Percentiles rank a stretch among this genome's conserved stretches.
These are phyloP conservation scores for Papilio polytes DNA, from an alignment of 1,140 invertebrate species.

Conservation along the genomic window DNA sequence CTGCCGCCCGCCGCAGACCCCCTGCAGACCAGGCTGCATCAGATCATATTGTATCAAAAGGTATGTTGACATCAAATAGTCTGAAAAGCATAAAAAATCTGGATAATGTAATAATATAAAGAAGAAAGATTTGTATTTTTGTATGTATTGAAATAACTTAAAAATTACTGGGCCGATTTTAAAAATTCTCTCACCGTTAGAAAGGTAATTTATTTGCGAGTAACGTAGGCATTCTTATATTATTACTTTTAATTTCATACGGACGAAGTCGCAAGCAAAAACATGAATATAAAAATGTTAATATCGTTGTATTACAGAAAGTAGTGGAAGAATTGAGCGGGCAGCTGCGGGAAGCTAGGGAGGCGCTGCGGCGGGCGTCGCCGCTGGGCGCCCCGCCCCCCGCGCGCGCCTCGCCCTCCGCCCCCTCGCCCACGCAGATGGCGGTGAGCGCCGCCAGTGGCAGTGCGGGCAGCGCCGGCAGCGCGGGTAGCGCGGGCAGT, in stretches of 20 bases:
- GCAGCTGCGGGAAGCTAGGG: slow-evolving; percentile 64
- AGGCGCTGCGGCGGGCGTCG: slow-evolving; percentile 58
- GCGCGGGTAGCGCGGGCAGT: not conserved
- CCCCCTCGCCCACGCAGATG: slow-evolving; percentile 42
- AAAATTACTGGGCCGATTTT: too few species aligned
- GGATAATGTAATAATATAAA: too few species aligned
- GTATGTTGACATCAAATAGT: slow-evolving; percentile 69
- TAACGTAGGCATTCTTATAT: too few species aligned
- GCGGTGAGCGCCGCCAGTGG: slow-evolving; percentile 39
- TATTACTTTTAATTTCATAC: too few species aligned
- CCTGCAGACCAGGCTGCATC: slow-evolving; percentile 90
- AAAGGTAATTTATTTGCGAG: too few species aligned
- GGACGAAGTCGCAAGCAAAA: too few species aligned
- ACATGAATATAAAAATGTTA: too few species aligned
- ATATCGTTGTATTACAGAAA: slow-evolving; percentile 56
- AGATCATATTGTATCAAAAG: slow-evolving; percentile 91
- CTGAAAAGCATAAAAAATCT: too few species aligned
- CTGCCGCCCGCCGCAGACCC: slow-evolving; percentile 91
- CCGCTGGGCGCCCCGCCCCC: slow-evolving; percentile 45
- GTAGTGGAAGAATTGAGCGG: slow-evolving; percentile 67
- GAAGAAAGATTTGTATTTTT: too few species aligned
- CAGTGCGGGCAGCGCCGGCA: not conserved
- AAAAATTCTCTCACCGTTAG: too few species aligned
- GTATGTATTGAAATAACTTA: too few species aligned
- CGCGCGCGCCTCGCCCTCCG: slow-evolving; percentile 39